Percentiles rank a stretch among this genome's conserved stretches.
Conservation (phyloP, 2,797 vertebrate species). For the Molossus alvarezi region DNA sequence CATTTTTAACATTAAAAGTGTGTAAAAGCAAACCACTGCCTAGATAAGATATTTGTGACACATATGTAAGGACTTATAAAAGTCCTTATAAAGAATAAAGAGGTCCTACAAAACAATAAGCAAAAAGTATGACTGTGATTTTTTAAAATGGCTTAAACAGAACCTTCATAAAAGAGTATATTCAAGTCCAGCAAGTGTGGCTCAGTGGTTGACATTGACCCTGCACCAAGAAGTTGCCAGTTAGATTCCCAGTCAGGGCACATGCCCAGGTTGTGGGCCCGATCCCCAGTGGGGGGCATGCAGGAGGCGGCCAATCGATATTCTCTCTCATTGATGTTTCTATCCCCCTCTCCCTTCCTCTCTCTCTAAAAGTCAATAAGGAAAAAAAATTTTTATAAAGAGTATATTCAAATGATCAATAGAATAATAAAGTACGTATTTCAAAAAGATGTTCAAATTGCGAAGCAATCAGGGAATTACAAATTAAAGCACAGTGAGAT, state of each 20-base stretch:
- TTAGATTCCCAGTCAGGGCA: too few relatives aligned
- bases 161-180: background rate
- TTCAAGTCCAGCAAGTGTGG: background rate
- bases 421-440: background rate
- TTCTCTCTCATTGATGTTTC: too few relatives aligned
- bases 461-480: background rate
- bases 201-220: too few relatives aligned
- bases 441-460: background rate
- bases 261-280: too few relatives aligned
- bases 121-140: background rate
- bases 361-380: too few relatives aligned
- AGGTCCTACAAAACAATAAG: background rate
- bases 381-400: background rate
- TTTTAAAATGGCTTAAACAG: background rate
- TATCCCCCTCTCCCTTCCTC: too few relatives aligned
- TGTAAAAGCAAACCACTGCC: background rate
- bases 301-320: too few relatives aligned
- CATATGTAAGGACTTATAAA: background rate
- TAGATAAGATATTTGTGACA: background rate
- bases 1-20: background rate
- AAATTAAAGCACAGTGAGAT: slow-evolving; percentile 21
- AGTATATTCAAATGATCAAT: background rate
- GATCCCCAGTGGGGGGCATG: too few relatives aligned
- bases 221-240: too few relatives aligned
- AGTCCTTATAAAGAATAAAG: background rate